These are phyloP conservation scores for Sorex araneus DNA, from an alignment of 2,113 vertebrate genomes.

Conservation along the genomic window DNA sequence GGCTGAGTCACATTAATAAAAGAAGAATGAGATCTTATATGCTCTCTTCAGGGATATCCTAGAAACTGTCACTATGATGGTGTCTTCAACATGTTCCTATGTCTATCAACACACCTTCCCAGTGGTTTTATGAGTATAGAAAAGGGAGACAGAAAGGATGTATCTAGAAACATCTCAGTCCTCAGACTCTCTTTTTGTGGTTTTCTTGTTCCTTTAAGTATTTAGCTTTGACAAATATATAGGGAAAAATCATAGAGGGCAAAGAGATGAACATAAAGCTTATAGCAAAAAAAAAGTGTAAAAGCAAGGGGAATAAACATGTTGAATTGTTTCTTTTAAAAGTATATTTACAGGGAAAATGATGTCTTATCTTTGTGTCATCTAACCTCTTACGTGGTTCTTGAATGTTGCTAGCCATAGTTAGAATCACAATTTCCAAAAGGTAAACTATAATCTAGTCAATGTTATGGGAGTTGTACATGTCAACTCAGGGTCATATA, in stretches of 20 bases:
- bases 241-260: slow-evolving; percentile 31
- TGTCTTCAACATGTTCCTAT: not conserved
- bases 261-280: slow-evolving; percentile 3
- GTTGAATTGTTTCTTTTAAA: slow-evolving; percentile 58
- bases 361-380: slow-evolving; percentile 64
- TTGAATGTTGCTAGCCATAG: slow-evolving; percentile 26
- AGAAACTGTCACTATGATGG: not conserved
- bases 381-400: slow-evolving; percentile 20
- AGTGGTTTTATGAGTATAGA: not conserved
- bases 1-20: not conserved
- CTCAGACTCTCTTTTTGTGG: slow-evolving; percentile 8
- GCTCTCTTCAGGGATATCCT: not conserved
- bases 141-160: not conserved
- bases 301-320: slow-evolving; percentile 19
- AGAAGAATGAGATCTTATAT: not conserved
- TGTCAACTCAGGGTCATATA: slow-evolving; percentile 62
- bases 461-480: slow-evolving; percentile 14
- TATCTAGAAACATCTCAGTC: not conserved
- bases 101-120: not conserved
- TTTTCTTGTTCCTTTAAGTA: slow-evolving; percentile 52
- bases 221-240: slow-evolving; percentile 51
- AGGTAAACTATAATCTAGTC: slow-evolving; percentile 74
- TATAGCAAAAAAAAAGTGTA: not conserved
- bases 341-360: slow-evolving; percentile 36
- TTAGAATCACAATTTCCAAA: slow-evolving; percentile 63